Evolutionary conservation across 2,113 vertebrate genomes (phyloP).

Genomic region (Hemiprocne comata): DNA sequence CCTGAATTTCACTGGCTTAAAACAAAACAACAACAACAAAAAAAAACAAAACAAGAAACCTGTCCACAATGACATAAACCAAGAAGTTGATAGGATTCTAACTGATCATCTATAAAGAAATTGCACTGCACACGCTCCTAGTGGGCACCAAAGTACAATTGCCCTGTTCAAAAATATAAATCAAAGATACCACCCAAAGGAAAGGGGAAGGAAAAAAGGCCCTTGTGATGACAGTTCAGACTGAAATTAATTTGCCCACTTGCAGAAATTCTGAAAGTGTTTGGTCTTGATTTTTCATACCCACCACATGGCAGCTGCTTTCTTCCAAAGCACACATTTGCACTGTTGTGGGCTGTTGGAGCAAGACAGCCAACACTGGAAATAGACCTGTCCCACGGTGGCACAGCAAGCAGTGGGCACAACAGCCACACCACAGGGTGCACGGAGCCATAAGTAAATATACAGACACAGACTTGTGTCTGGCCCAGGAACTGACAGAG

Average conservation of each 20-base stretch:
- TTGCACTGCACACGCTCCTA: background rate
- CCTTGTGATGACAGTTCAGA: slow-evolving; percentile 56
- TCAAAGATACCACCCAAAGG: slow-evolving; percentile 56
- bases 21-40: background rate
- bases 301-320: slow-evolving; percentile 33
- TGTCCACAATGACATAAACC: background rate
- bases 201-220: slow-evolving; percentile 29
- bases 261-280: slow-evolving; percentile 59
- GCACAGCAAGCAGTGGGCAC: background rate
- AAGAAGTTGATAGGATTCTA: background rate
- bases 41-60: background rate
- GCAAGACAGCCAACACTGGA: background rate
- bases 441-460: background rate
- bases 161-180: slow-evolving; percentile 12
- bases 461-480: slow-evolving; percentile 43
- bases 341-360: background rate
- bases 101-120: background rate
- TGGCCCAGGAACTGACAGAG: slow-evolving; percentile 39
- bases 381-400: rapidly evolving
- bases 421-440: background rate
- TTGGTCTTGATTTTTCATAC: slow-evolving; percentile 49
- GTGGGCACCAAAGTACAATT: background rate
- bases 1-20: background rate
- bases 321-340: slow-evolving; percentile 26
- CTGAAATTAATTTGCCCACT: slow-evolving; percentile 63